These are phyloP conservation scores for Vidua chalybeata DNA, from an alignment of 2,113 vertebrate genomes.

Conservation along the genomic window DNA sequence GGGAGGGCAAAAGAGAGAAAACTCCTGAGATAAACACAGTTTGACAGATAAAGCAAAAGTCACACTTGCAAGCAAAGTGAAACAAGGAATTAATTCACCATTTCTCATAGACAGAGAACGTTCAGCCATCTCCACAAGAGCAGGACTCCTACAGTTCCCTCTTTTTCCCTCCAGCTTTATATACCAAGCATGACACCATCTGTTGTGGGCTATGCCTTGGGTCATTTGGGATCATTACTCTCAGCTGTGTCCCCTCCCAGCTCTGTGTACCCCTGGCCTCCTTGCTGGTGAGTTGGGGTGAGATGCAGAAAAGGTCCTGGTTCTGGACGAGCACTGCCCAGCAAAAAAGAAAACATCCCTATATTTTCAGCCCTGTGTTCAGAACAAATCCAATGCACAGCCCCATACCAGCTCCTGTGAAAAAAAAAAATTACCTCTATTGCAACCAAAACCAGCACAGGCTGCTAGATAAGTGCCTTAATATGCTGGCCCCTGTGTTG, in stretches of 20 bases:
- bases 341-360: background rate
- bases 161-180: background rate
- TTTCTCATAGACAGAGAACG: background rate
- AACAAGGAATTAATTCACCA: background rate
- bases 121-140: background rate
- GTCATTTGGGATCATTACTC: background rate
- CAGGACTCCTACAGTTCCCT: fast-evolving
- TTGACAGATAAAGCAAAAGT: background rate
- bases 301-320: background rate
- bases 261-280: no score
- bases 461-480: background rate
- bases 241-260: background rate
- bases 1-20: background rate
- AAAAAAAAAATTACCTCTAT: background rate
- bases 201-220: background rate
- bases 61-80: background rate
- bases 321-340: background rate
- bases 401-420: background rate
- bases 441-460: background rate
- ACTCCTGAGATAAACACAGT: background rate
- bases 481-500: background rate
- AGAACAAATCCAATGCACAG: background rate
- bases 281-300: background rate
- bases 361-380: background rate
- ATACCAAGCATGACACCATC: background rate